Percentiles rank a stretch among this genome's conserved stretches.
These are phyloP conservation scores for Falco punctatus DNA, from an alignment of 2,113 vertebrate genomes.

Conservation along the genomic window DNA sequence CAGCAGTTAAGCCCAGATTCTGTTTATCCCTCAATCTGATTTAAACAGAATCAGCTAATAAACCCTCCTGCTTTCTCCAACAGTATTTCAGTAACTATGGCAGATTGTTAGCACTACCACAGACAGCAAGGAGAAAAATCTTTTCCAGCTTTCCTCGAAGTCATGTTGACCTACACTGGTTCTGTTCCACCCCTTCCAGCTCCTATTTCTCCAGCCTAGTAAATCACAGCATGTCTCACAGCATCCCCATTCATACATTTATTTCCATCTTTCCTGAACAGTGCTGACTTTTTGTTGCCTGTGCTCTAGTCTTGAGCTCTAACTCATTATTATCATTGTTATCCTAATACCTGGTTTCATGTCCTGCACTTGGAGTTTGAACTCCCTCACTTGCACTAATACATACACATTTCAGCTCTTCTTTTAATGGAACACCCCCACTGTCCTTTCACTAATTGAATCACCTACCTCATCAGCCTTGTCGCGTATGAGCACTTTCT, in stretches of 20 bases:
- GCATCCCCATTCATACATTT: neutral
- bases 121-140: neutral
- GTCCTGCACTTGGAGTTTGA: neutral
- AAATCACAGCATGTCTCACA: accelerated
- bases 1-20: neutral
- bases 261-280: neutral
- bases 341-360: neutral
- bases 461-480: neutral
- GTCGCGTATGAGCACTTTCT: neutral
- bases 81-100: neutral
- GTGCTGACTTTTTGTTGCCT: neutral
- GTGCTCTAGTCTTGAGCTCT: neutral
- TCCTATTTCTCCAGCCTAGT: neutral
- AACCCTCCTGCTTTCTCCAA: neutral
- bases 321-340: neutral
- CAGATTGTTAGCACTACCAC: neutral
- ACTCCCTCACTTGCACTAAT: neutral
- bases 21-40: constrained; percentile 37
- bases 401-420: neutral
- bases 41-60: constrained; percentile 2
- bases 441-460: neutral
- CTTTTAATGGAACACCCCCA: neutral
- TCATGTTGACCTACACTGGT: accelerated
- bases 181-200: accelerated
- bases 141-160: neutral